Conservation (phyloP, 2,797 vertebrate genomes). For the Amblyraja radiata region DNA sequence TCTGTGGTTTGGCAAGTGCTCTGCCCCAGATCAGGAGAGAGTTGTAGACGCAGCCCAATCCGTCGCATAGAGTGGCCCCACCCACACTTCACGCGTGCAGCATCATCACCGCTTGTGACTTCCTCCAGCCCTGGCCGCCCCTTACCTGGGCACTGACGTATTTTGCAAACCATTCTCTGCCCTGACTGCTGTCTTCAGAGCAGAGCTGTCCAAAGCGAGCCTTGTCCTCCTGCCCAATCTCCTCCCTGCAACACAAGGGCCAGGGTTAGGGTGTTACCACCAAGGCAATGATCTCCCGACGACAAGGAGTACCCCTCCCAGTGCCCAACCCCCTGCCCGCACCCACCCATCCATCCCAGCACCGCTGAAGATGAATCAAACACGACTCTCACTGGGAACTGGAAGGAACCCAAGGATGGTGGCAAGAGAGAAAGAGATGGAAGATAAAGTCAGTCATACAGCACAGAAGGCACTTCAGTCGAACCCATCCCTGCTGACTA, state of each 20-base stretch:
- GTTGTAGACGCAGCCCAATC: no score
- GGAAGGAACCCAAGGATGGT: no score
- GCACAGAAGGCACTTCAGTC: no score
- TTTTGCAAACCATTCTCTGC: conserved; percentile 89
- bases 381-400: no score
- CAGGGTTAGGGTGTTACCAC: not conserved
- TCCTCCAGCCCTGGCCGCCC: not conserved
- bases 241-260: conserved; percentile 62
- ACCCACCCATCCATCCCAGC: no score
- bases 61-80: not conserved
- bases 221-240: conserved; percentile 90
- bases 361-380: no score
- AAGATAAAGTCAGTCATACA: no score
- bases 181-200: conserved; percentile 76
- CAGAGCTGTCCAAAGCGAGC: conserved; percentile 86
- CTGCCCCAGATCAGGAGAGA: not conserved
- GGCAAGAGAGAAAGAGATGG: no score
- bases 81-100: not conserved
- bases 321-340: no score
- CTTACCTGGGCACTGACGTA: conserved; percentile 90
- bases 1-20: not conserved
- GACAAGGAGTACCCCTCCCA: no score
- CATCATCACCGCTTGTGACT: not conserved
- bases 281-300: not conserved
- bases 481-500: no score